Conservation (phyloP, 2,797 vertebrate species). For the Pipistrellus kuhlii region DNA sequence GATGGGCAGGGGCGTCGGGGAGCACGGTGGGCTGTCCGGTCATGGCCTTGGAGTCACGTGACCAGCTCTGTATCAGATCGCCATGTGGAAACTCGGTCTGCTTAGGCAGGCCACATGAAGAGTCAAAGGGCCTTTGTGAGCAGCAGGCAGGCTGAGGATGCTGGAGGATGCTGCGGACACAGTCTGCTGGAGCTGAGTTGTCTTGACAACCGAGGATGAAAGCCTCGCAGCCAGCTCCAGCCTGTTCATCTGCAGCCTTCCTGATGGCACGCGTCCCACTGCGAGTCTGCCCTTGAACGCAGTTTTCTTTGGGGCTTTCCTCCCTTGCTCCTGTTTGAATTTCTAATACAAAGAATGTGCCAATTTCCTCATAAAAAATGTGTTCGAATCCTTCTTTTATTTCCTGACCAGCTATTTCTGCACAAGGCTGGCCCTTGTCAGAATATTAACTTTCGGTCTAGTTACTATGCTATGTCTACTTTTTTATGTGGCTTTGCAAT, state of each 20-base stretch:
- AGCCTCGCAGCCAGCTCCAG: not conserved
- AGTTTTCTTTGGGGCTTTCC: not conserved
- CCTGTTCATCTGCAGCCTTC: not conserved
- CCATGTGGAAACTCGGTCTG: not conserved
- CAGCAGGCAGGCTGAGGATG: accelerated
- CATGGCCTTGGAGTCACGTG: not conserved
- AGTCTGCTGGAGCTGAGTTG: not conserved
- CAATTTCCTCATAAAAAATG: slow-evolving; percentile 1
- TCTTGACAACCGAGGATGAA: slow-evolving; percentile 35
- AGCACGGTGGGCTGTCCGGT: accelerated
- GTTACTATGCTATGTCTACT: not conserved
- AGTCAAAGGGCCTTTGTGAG: not conserved
- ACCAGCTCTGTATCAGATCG: not conserved
- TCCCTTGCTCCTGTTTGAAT: not conserved
- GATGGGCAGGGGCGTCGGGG: not conserved
- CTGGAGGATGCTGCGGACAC: not conserved
- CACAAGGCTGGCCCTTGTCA: not conserved
- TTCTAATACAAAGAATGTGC: slow-evolving; percentile 19
- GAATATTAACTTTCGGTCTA: not conserved
- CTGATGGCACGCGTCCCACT: not conserved
- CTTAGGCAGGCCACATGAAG: not conserved
- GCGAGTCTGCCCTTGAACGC: not conserved
- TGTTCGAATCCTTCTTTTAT: not conserved
- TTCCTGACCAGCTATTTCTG: not conserved
- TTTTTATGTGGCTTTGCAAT: not conserved